These are phyloP conservation scores for Ibidorhyncha struthersii DNA, from an alignment of 2,113 vertebrate species.

Conservation along the genomic window DNA sequence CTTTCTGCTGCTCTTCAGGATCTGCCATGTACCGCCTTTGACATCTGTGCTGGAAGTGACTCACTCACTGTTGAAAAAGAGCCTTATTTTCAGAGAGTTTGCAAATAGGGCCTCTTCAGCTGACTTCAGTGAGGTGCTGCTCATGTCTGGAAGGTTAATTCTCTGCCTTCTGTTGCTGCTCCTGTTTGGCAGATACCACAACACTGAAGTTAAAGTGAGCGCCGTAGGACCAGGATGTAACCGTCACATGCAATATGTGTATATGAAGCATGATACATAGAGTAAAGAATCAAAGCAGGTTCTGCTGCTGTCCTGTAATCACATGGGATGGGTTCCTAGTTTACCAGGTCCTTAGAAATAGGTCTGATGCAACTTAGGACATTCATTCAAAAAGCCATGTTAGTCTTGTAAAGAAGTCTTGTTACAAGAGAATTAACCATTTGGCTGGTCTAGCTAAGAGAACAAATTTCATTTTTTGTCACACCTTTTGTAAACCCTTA, in stretches of 20 bases:
- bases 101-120: not conserved
- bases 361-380: not conserved
- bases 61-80: not conserved
- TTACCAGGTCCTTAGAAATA: not conserved
- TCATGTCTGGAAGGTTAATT: not conserved
- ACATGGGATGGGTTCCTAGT: not conserved
- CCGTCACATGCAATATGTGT: not conserved
- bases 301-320: not conserved
- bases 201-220: not conserved
- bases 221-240: not conserved
- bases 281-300: not conserved
- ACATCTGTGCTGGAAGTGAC: not conserved
- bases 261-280: not conserved
- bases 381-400: not conserved
- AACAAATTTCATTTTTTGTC: not conserved
- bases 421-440: not conserved
- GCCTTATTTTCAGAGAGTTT: not conserved
- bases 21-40: not conserved
- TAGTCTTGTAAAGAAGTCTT: not conserved
- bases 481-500: not conserved
- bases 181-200: rapidly evolving
- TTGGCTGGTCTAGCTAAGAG: not conserved
- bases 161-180: not conserved
- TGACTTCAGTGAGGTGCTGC: not conserved
- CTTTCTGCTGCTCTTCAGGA: not conserved